Evolutionary conservation across 1,140 invertebrate species (phyloP), one percentile per base, ranked within the genome.

Genomic region (Zaprionus taronus): DNA sequence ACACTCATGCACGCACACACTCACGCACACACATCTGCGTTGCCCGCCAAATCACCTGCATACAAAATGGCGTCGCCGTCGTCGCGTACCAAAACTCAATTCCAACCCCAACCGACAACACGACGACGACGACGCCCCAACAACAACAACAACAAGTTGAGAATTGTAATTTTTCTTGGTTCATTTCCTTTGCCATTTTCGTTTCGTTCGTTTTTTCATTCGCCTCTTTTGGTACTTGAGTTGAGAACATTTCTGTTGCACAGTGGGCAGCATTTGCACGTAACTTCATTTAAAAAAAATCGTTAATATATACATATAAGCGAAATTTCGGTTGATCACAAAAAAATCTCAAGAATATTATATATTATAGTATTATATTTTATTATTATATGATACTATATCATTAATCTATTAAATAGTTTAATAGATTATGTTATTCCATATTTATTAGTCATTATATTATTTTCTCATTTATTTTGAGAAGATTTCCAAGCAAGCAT

Each of bases 131-230:
- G 51, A 64, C 34, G 51, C 60, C 28, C 26, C 69, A 71, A 67
- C 69, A 67, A 70, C 71, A 57, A 51, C 55, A 72, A 73, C 66
- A 66, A 44, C 79, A 83, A 74, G 81, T 76, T 78, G 77, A 56
- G 84, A 89, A 90, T 90, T 89, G 84, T 90, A 89, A 89, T 89
- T 89, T 91, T 91, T 91, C 87, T 82, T 91, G 87, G 83, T 91
- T 91, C 87, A 91, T 91, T 91, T 91, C 84, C 85, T 89, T 90
- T 90, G 81, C 81, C 83, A 78, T 75, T 87, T 72, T 81, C 79
- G 68, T 72, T 83, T 73, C 77, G 61, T 79, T 79, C 79, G 66
- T 66, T 87, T 72, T 80, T 70, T 47, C 28, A 47, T 76, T 81
- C 26, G 69, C 41, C 60, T 56, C 41, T 70, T 87, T 74, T 67